Conservation (phyloP, 2,888 invertebrate genomes). For the Empis livida region DNA sequence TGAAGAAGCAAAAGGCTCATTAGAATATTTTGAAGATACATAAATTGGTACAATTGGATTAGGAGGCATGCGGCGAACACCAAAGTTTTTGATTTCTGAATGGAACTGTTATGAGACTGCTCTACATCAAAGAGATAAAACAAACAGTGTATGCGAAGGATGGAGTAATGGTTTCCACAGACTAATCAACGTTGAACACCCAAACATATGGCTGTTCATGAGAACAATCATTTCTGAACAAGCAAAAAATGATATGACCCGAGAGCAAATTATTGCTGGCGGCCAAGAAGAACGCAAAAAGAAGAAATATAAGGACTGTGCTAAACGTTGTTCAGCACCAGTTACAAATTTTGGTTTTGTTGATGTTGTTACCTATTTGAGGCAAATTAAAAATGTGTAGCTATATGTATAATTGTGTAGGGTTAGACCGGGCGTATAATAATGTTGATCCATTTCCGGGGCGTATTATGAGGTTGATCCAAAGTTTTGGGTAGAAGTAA, state of each 20-base stretch:
- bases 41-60: background rate
- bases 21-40: no score
- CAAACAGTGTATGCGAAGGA: background rate
- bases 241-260: background rate
- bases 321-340: no score
- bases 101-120: background rate
- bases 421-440: no score
- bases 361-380: no score
- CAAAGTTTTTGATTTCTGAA: background rate
- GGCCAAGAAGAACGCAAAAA: background rate
- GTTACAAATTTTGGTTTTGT: no score
- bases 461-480: no score
- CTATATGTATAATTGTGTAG: no score
- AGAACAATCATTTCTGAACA: background rate
- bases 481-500: no score
- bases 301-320: background rate
- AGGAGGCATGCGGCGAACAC: background rate
- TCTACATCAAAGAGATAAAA: background rate
- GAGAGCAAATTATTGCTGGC: background rate
- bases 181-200: background rate
- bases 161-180: background rate
- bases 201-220: background rate
- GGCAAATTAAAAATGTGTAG: no score
- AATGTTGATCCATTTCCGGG: no score
- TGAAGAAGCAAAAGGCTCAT: no score